These are phyloP conservation scores for Oligia latruncula DNA, from an alignment of 2,888 invertebrate genomes.

Conservation along the genomic window DNA sequence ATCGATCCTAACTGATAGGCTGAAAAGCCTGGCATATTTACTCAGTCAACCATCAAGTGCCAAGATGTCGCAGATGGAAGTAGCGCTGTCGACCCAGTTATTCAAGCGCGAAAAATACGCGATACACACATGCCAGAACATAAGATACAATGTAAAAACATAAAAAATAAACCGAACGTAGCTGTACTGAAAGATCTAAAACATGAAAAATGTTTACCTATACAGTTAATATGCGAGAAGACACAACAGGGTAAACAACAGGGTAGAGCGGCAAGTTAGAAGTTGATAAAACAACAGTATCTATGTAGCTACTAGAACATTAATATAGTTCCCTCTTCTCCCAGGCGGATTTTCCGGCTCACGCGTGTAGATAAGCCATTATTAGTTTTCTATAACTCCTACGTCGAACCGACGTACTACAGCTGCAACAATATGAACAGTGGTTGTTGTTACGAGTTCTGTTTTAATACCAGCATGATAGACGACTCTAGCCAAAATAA, in stretches of 20 bases:
- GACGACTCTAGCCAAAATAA: conserved; percentile 13
- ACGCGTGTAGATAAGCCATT: conserved; percentile 13
- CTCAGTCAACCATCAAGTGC: conserved; percentile 40
- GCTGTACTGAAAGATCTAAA: neutral
- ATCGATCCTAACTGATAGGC: conserved; percentile 5
- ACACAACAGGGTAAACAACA: conserved; percentile 9
- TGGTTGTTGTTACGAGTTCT: neutral
- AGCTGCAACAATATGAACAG: neutral
- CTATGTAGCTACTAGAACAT: neutral
- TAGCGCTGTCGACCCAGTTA: conserved; percentile 49
- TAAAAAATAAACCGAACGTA: conserved; percentile 4
- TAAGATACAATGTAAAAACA: neutral
- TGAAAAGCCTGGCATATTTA: conserved; percentile 38
- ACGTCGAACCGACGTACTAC: conserved; percentile 2
- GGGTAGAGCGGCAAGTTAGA: neutral
- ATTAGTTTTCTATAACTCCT: conserved; percentile 15
- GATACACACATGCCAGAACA: conserved; percentile 22
- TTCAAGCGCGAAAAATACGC: conserved; percentile 48
- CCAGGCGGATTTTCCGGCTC: conserved; percentile 24
- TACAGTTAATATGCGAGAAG: neutral
- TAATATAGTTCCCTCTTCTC: conserved; percentile 9
- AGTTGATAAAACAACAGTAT: conserved; percentile 6
- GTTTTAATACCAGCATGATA: conserved; percentile 5
- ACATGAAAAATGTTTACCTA: neutral
- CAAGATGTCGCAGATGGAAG: conserved; percentile 52